phyloP scores from a whole-genome alignment of 2,888 invertebrate genomes.

The Melanchra persicariae region DNA sequence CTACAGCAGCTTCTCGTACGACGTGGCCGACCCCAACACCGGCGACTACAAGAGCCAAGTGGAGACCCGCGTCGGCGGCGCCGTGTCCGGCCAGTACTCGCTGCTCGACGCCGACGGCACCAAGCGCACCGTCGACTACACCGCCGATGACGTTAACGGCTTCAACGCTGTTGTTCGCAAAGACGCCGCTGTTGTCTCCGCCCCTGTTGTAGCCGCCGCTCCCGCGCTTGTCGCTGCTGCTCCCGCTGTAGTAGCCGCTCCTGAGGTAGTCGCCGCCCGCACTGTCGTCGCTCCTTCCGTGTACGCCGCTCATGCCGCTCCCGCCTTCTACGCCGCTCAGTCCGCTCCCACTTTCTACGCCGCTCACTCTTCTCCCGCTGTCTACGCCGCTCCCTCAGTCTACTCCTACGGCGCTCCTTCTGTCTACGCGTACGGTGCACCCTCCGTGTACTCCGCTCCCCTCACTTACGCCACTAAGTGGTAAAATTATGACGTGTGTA shows the following conservation, averaged over 20 bases:
- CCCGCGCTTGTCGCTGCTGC: conserved; percentile 64
- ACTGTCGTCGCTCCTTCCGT: conserved; percentile 61
- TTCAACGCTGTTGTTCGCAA: conserved; percentile 91
- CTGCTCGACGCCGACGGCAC: conserved; percentile 89
- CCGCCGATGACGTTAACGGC: conserved; percentile 87
- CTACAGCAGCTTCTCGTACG: conserved; percentile 87
- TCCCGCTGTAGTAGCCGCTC: conserved; percentile 62
- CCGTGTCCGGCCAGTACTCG: conserved; percentile 89
- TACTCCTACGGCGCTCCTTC: conserved; percentile 52
- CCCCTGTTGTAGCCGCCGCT: conserved; percentile 67
- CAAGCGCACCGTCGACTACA: conserved; percentile 89
- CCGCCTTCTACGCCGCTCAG: conserved; percentile 60
- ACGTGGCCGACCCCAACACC: conserved; percentile 89
- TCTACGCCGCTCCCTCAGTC: conserved; percentile 47
- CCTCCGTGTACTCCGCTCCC: conserved; percentile 57
- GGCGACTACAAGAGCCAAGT: conserved; percentile 90
- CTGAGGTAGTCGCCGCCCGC: conserved; percentile 65
- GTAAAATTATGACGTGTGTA: conserved; percentile 55
- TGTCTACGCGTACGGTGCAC: conserved; percentile 53
- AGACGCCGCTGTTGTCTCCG: conserved; percentile 80
- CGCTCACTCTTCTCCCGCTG: conserved; percentile 45
- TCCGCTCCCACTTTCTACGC: conserved; percentile 52
- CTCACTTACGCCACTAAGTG: conserved; percentile 65
- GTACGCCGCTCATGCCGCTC: conserved; percentile 61
- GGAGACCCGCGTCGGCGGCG: conserved; percentile 87